phyloP scores from a whole-genome alignment of 2,888 invertebrate species.

The Chaitophorus viminalis region DNA sequence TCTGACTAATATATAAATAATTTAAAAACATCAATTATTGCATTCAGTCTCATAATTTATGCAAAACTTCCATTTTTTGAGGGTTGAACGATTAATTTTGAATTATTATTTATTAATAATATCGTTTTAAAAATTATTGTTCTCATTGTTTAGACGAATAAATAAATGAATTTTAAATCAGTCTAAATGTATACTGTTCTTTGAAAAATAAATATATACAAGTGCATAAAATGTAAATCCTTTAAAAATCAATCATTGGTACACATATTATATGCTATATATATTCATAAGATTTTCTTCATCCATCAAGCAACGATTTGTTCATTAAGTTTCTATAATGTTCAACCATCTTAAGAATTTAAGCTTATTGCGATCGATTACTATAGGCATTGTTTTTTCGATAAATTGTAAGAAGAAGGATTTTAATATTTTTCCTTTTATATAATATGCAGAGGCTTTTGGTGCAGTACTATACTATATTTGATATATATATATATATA shows the following conservation, averaged over 20 bases:
- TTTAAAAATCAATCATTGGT: neutral
- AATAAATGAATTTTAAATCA: too few relatives aligned
- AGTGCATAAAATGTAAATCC: neutral
- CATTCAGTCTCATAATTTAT: too few relatives aligned
- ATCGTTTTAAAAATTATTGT: neutral
- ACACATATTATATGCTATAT: neutral
- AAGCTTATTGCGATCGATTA: constrained; percentile 12
- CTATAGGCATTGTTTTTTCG: neutral
- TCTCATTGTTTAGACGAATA: too few relatives aligned
- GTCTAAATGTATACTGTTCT: neutral
- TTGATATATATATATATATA: too few relatives aligned
- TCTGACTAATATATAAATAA: neutral
- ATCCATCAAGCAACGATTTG: neutral
- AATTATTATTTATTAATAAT: neutral
- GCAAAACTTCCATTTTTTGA: too few relatives aligned
- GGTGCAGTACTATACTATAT: too few relatives aligned
- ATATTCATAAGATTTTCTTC: neutral
- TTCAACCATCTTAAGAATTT: constrained; percentile 1
- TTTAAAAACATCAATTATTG: neutral
- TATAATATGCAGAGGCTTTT: too few relatives aligned
- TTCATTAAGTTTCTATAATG: constrained; percentile 28
- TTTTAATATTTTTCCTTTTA: neutral
- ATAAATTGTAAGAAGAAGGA: neutral
- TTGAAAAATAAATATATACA: neutral
- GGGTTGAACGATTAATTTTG: too few relatives aligned